Conservation (phyloP, 1,140 invertebrate genomes). For the Magallana gigas region DNA sequence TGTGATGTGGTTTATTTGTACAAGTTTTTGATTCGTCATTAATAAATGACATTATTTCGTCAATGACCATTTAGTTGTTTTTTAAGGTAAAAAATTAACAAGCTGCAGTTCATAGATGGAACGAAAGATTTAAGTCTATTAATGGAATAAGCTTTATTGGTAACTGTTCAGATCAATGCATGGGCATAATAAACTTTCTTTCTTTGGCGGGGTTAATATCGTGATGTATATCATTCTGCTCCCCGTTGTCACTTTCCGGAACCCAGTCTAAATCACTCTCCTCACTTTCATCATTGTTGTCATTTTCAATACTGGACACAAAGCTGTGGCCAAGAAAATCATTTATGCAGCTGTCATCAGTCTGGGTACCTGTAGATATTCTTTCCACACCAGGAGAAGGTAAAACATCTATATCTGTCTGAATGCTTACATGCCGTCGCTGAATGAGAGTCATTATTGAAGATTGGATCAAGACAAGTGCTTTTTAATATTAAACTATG, state of each 20-base stretch:
- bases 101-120: no score
- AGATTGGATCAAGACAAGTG: no score
- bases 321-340: background rate
- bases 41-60: no score
- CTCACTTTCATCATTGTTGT: background rate
- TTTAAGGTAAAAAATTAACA: no score
- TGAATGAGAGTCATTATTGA: background rate
- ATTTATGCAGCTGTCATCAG: conserved; percentile 3
- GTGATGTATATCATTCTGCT: background rate
- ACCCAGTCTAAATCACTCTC: background rate
- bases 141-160: no score
- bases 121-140: no score
- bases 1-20: no score
- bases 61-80: no score
- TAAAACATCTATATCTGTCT: conserved; percentile 3
- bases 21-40: no score
- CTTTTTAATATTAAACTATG: no score
- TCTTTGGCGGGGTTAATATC: conserved; percentile 16
- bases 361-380: background rate
- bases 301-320: background rate
- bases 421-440: background rate
- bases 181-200: conserved; percentile 41
- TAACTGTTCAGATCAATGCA: no score
- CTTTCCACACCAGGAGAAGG: background rate
- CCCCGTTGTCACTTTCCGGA: background rate